Base-by-base conservation (phyloP, 2,888 invertebrate species). In the Rhingia rostrata region DNA sequence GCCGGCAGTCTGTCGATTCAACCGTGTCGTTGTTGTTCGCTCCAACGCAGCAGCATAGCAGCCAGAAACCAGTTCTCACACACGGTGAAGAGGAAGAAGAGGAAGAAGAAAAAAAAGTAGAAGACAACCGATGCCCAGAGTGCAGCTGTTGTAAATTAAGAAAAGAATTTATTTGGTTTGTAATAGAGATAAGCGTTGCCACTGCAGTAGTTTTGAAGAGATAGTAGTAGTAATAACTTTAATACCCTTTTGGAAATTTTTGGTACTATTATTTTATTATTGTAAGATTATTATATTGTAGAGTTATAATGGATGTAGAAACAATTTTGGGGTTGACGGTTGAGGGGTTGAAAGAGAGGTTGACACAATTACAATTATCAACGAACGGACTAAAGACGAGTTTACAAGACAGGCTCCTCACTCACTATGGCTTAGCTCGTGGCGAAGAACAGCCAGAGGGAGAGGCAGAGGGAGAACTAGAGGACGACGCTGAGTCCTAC, bases 341-440 rank as follows among this genome's bases (percentile, higher is more conserved):
- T 32, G 63, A 63, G 14, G 63, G 63, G n/a, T 32, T 60, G 4
- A 60, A 35, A 30, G 60, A 60, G 9, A 30, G 32, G 32, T n/a
- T 60, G 41, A 49, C 63, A 3, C 63, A 49, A 49, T 49, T 49
- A 4, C n/a, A 49, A 10, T 14, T 63, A 49, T n/a, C 63, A n/a
- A 63, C 63, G 3, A 63, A 33, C 32, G 22, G 63, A 22, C 49
- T 14, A 22, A 63, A 63, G 22, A 14, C 30, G n/a, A 32, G 4
- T 9, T 6, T 58, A 41, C 58, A 37, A 10, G 35, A 58, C 1
- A 41, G 33, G 14, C 63, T 63, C 22, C 47, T 63, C 7, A 22
- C 22, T 3, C 47, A 63, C 49, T 63, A 22, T 37, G 58, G 53
- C 6, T 12, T 12, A 12, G 35, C 12, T 33, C 35, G 53, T 33